phyloP scores from a whole-genome alignment of 2,888 invertebrate species.

The Pilophorus perplexus region DNA sequence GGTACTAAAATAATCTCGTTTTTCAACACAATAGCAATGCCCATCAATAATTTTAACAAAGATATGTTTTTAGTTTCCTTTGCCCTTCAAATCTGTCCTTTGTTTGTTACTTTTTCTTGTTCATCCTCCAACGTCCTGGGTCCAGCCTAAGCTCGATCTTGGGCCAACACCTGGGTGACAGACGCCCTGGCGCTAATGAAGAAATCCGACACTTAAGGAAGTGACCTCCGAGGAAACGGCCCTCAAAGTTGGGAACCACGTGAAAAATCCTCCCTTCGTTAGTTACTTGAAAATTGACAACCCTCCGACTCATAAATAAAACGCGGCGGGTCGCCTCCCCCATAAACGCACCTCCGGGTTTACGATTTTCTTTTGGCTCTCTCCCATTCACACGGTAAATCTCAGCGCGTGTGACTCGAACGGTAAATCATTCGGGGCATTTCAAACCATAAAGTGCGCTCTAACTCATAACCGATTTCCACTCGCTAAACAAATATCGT shows the following conservation, averaged over 20 bases:
- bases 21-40: too few relatives aligned
- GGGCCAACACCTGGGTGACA: slow-evolving; percentile 8
- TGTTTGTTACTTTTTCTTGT: too few relatives aligned
- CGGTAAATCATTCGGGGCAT: slow-evolving; percentile 24
- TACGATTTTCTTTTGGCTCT: slow-evolving; percentile 27
- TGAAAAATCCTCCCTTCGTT: slow-evolving; percentile 34
- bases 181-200: slow-evolving; percentile 27
- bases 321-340: slow-evolving; percentile 14
- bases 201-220: slow-evolving; percentile 29
- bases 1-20: too few relatives aligned
- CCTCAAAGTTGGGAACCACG: background rate
- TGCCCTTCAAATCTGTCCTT: too few relatives aligned
- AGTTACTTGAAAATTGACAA: slow-evolving; percentile 33
- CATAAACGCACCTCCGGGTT: slow-evolving; percentile 38
- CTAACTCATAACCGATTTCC: slow-evolving; percentile 21
- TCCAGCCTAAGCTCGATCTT: too few relatives aligned
- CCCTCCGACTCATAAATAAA: slow-evolving; percentile 31
- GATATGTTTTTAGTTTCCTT: too few relatives aligned
- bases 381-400: slow-evolving; percentile 39
- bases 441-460: slow-evolving; percentile 10
- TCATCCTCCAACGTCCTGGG: too few relatives aligned
- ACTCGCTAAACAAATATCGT: slow-evolving; percentile 27
- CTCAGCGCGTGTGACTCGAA: slow-evolving; percentile 16
- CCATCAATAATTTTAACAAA: too few relatives aligned
- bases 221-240: slow-evolving; percentile 11